Conservation (phyloP, 2,888 invertebrate genomes). For the Ariolimax columbianus region DNA sequence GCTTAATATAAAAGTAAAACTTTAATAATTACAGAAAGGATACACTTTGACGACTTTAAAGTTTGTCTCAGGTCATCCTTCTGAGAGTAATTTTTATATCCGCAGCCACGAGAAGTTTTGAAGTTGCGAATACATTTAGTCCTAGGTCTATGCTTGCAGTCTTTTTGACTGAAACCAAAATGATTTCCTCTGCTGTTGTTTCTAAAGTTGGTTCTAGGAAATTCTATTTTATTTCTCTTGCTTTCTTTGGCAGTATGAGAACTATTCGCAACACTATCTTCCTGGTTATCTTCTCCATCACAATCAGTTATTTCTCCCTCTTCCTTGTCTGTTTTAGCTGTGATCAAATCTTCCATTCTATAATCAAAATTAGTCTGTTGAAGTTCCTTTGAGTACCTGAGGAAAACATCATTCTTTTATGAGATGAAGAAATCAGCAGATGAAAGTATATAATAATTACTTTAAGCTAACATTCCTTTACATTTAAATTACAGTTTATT, state of each 20-base stretch:
- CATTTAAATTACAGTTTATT: too few relatives aligned
- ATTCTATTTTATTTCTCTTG: neutral
- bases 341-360: neutral
- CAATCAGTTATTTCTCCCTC: constrained; percentile 20
- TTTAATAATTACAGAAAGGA: neutral
- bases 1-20: too few relatives aligned
- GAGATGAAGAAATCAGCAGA: too few relatives aligned
- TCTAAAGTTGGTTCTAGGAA: neutral
- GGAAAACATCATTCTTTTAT: too few relatives aligned
- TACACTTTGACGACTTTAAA: neutral
- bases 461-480: too few relatives aligned
- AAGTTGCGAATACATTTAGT: neutral
- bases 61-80: neutral
- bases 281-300: neutral
- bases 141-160: neutral
- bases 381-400: neutral
- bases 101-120: neutral
- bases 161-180: neutral
- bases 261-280: neutral
- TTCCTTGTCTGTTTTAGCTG: neutral
- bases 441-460: too few relatives aligned
- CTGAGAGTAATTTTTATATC: neutral
- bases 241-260: neutral
- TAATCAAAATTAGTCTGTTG: neutral
- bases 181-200: neutral